Evolutionary conservation across 2,797 vertebrate species (phyloP), one percentile per base, ranked within the genome.

Genomic region (Phrynocephalus guinanensis): DNA sequence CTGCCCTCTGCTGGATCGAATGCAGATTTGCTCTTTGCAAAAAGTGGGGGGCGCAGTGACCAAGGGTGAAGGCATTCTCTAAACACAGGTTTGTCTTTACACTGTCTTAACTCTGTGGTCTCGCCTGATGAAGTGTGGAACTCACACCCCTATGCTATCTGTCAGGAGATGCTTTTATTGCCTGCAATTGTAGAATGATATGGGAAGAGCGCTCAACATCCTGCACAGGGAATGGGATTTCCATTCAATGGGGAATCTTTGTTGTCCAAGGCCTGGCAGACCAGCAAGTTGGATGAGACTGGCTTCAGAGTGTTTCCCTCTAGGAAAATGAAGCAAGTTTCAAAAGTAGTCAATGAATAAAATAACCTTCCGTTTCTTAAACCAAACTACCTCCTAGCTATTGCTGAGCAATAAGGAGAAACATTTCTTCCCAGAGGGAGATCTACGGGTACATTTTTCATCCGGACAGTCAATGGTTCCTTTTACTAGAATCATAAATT

Each of bases 1-100:
- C 90, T 95, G 96, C 96, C 96, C 96, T 97, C 97, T 97, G 90
- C 95, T 94, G 96, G 94, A n/a, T 87, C 83, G 38, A 93, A 90
- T 63, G 63, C 0, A 78, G 87, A 91, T 76, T 48, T 24, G 56
- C 71, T 24, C 24, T 86, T 1, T 0, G 18, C 83, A 48, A 90
- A 1, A 16, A 52, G 5, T 33, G 33, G 33, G 33, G 38, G 38
- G 38, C 38, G 1, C 38, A 20, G 6, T 56, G 52, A 7, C 9
- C 9, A 38, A 38, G 60, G 73, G 3, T 0, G 0, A 0, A 0
- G 77, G 77, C 70, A 56, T 48, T 15, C 44, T 22, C 16, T 3
- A 66, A 84, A 86, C 84, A 78, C 86, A 88, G 83, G 88, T 87
- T 85, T 80, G 79, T 83, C 71, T 56, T 75, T 33, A 16, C 78